phyloP scores from a whole-genome alignment of 2,888 invertebrate species.

The Mythimna vitellina region DNA sequence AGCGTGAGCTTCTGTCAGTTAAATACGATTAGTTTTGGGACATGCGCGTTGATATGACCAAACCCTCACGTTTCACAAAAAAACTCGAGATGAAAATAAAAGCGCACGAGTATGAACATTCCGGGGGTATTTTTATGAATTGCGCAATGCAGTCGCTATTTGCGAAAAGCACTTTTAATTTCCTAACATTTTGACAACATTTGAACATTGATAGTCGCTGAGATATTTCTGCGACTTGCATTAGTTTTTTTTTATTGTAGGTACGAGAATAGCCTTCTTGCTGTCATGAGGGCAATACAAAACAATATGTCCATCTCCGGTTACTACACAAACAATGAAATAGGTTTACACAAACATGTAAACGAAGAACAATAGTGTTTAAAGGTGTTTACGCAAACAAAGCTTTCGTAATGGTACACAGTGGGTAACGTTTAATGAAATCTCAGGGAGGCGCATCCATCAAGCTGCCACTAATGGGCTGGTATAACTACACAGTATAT shows the following conservation, averaged over 20 bases:
- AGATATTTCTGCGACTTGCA: not conserved
- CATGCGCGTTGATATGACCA: not conserved
- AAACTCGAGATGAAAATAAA: not conserved
- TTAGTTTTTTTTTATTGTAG: not conserved
- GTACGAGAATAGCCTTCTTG: not conserved
- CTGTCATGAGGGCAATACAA: not conserved
- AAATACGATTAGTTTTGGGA: not conserved
- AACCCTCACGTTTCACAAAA: not conserved
- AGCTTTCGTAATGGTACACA: conserved; percentile 71
- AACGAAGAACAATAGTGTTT: conserved; percentile 57
- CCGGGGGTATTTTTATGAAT: too few species aligned
- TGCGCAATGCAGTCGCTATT: not conserved
- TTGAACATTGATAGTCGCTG: not conserved
- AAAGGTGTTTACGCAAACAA: conserved; percentile 70
- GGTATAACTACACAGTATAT: conserved; percentile 51
- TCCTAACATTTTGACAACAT: not conserved
- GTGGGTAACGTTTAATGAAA: conserved; percentile 72
- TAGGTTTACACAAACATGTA: conserved; percentile 25
- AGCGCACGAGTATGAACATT: not conserved
- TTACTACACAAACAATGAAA: conserved; percentile 38
- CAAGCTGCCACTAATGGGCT: conserved; percentile 69
- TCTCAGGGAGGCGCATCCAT: conserved; percentile 71
- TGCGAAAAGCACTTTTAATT: not conserved
- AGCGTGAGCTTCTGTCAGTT: not conserved
- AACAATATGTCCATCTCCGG: conserved; percentile 29